These are phyloP conservation scores for Drosophila athabasca DNA, from an alignment of 1,140 invertebrate species.

Conservation along the genomic window DNA sequence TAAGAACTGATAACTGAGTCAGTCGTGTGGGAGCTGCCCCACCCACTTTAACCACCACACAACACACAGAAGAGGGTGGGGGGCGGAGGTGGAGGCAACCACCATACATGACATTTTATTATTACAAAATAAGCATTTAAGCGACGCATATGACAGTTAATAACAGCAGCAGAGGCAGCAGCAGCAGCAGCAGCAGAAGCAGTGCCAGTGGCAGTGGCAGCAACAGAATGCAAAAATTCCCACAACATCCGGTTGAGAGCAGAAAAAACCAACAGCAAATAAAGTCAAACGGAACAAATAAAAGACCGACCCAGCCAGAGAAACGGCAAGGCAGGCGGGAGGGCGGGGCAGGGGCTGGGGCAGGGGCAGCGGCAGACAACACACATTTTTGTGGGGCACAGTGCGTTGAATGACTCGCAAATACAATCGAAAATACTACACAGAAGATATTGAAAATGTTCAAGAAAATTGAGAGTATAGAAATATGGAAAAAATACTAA, in stretches of 20 bases:
- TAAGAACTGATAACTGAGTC: constrained; percentile 64
- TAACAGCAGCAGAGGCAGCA: constrained; percentile 41
- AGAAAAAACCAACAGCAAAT: constrained; percentile 51
- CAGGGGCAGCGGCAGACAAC: neutral
- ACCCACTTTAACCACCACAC: constrained; percentile 7
- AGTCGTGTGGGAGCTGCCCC: constrained; percentile 38
- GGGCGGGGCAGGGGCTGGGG: too few relatives aligned
- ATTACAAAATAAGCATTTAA: constrained; percentile 81
- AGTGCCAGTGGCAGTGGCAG: constrained; percentile 17
- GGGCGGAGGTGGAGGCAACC: neutral
- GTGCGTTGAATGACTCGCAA: constrained; percentile 23
- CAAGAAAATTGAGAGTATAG: too few relatives aligned
- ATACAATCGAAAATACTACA: too few relatives aligned
- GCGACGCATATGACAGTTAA: constrained; percentile 76
- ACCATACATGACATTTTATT: constrained; percentile 76
- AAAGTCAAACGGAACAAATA: constrained; percentile 73
- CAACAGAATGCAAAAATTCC: constrained; percentile 76
- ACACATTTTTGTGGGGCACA: constrained; percentile 26
- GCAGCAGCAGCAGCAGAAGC: constrained; percentile 18
- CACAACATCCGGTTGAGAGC: constrained; percentile 78
- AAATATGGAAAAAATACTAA: too few relatives aligned
- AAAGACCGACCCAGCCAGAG: constrained; percentile 32
- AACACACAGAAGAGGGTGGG: neutral
- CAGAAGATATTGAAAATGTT: too few relatives aligned
- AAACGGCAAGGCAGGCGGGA: constrained; percentile 15